These are phyloP conservation scores for Capitella teleta DNA, from an alignment of 1,140 invertebrate species.

Conservation along the genomic window DNA sequence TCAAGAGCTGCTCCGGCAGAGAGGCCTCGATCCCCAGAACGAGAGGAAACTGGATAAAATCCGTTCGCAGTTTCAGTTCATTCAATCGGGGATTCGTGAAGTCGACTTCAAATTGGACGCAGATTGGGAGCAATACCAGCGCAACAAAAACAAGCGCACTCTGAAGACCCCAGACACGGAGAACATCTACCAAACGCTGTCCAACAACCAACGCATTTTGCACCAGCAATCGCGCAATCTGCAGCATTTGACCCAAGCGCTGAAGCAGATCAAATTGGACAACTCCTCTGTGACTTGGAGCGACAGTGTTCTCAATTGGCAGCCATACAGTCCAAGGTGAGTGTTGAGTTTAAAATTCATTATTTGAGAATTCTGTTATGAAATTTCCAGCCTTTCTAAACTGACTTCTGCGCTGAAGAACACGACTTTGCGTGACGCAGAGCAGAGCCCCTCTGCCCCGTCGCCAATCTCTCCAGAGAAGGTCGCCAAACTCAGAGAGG, in stretches of 20 bases:
- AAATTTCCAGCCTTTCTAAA: no score
- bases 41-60: constrained; percentile 30
- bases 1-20: constrained; percentile 19
- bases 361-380: no score
- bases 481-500: constrained; percentile 21
- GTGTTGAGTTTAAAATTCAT: no score
- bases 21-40: constrained; percentile 23
- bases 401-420: constrained; percentile 23
- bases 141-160: constrained; percentile 15
- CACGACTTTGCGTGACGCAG: constrained; percentile 16
- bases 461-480: constrained; percentile 17
- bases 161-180: constrained; percentile 27
- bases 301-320: no score
- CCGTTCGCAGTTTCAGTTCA: constrained; percentile 23
- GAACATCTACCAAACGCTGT: constrained; percentile 33
- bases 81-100: constrained; percentile 33
- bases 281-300: no score
- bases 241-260: constrained; percentile 21
- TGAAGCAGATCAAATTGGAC: constrained; percentile 23
- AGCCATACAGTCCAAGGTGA: no score
- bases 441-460: not conserved
- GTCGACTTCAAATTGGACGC: constrained; percentile 32
- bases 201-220: constrained; percentile 33
- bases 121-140: constrained; percentile 35
- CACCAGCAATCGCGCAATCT: constrained; percentile 18